Evolutionary conservation across 2,888 invertebrate genomes (phyloP).

Genomic region (Tipula helvola): DNA sequence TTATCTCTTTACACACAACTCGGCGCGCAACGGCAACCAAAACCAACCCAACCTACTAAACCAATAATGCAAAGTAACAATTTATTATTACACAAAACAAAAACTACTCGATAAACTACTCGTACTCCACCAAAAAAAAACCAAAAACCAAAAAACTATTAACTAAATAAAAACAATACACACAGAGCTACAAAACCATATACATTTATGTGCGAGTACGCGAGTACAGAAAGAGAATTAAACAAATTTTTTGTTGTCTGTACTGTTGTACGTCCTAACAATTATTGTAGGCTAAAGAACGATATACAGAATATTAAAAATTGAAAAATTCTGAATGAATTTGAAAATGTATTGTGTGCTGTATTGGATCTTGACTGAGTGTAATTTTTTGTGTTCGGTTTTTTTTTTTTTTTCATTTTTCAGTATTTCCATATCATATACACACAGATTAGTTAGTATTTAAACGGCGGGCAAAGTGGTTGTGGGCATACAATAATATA

Average conservation of each 20-base stretch:
- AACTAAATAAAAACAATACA: not conserved
- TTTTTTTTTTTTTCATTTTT: not conserved
- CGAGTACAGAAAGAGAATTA: no score
- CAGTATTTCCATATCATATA: not conserved
- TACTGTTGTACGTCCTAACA: not conserved
- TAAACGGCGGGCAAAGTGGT: not conserved
- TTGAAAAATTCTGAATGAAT: not conserved
- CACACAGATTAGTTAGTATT: not conserved
- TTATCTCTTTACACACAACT: not conserved
- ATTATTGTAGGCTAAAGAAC: not conserved
- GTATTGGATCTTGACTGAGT: not conserved
- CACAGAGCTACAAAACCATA: not conserved
- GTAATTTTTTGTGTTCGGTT: not conserved
- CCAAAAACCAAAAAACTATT: not conserved
- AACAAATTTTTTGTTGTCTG: not conserved
- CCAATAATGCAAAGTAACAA: not conserved
- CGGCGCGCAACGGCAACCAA: not conserved
- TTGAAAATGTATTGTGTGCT: not conserved
- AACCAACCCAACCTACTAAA: not conserved
- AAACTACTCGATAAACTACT: not conserved
- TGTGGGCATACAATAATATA: not conserved
- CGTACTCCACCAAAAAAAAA: not conserved
- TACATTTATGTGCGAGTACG: no score
- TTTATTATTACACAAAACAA: not conserved
- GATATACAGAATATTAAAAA: not conserved